phyloP scores from a whole-genome alignment of 2,113 vertebrate genomes.

The Morphnarchus princeps region DNA sequence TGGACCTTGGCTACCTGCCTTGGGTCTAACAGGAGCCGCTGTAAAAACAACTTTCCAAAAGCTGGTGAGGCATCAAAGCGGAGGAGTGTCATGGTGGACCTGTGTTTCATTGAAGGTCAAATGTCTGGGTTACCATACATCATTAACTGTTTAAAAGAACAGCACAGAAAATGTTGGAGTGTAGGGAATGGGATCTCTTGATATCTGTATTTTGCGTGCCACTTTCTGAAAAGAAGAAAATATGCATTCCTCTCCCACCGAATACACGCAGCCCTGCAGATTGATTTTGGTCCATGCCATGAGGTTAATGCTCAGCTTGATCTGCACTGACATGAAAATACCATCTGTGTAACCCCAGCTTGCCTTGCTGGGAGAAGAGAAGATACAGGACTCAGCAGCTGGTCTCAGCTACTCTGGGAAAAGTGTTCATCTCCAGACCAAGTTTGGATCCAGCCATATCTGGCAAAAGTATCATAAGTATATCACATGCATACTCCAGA shows the following conservation, averaged over 20 bases:
- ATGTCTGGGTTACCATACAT: not conserved
- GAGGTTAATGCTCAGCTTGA: slow-evolving; percentile 57
- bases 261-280: slow-evolving; percentile 36
- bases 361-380: slow-evolving; percentile 40
- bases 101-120: not conserved
- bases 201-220: not conserved
- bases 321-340: slow-evolving; percentile 61
- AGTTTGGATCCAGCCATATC: slow-evolving; percentile 42
- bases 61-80: not conserved
- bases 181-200: not conserved
- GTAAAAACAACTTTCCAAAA: not conserved
- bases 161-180: not conserved
- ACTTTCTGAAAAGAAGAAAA: not conserved
- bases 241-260: not conserved
- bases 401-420: slow-evolving; percentile 61
- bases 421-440: slow-evolving; percentile 41
- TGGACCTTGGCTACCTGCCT: not conserved
- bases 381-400: slow-evolving; percentile 55
- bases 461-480: slow-evolving; percentile 34
- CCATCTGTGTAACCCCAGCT: slow-evolving; percentile 51
- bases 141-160: not conserved
- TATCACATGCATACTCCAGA: slow-evolving; percentile 39
- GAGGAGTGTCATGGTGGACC: not conserved
- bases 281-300: slow-evolving; percentile 57
- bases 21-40: not conserved